phyloP scores from a whole-genome alignment of 2,797 vertebrate species.

The Trachops cirrhosus region DNA sequence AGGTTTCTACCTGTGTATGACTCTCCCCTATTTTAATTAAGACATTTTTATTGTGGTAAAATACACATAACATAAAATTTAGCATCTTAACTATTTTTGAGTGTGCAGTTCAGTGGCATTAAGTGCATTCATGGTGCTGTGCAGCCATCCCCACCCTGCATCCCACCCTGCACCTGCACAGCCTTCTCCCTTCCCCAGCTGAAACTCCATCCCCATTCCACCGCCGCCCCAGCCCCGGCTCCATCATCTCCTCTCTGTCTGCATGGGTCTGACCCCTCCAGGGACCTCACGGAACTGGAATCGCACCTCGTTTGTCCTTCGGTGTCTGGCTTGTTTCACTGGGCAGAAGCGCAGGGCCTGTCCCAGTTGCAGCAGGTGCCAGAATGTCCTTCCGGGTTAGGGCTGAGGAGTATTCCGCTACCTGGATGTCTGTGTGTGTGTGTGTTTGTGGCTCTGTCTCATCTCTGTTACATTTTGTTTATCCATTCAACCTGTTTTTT shows the following conservation, averaged over 20 bases:
- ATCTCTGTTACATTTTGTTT: neutral
- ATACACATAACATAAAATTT: neutral
- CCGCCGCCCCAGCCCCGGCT: neutral
- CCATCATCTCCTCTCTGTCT: neutral
- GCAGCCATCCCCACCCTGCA: no score
- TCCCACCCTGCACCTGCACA: neutral
- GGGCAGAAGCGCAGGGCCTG: neutral
- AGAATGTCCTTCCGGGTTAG: neutral
- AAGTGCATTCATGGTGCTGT: neutral
- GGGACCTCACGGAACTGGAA: neutral
- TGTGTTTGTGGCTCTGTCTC: neutral
- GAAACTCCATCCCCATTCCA: neutral
- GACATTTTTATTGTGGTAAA: neutral
- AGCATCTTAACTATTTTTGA: neutral
- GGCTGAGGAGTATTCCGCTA: neutral
- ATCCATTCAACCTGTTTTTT: neutral
- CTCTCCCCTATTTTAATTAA: neutral
- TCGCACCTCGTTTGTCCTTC: neutral
- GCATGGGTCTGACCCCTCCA: neutral
- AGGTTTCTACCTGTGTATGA: neutral
- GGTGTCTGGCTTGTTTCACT: neutral
- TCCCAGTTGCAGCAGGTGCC: neutral
- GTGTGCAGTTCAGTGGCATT: neutral
- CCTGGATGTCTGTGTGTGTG: neutral
- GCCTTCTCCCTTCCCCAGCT: neutral